Base-by-base conservation (phyloP, 2,113 vertebrate genomes). In the Apus apus region DNA sequence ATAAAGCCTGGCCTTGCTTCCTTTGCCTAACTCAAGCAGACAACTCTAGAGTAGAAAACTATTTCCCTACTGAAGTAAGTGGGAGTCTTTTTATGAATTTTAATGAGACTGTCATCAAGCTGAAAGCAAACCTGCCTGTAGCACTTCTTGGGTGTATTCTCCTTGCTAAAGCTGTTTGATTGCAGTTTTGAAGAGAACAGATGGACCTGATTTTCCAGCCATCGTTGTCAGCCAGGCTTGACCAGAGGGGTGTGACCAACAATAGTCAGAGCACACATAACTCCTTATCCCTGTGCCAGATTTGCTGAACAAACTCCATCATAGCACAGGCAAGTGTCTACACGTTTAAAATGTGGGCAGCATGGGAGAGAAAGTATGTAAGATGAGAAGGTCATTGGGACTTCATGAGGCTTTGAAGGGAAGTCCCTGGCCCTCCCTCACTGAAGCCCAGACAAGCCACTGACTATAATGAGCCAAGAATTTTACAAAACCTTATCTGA, bases 1-100 rank as follows among this genome's bases (percentile, higher is more conserved):
- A 94, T 85, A 87, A 91, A 87, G 32, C 22, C 38, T 80, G 79
- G 76, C 67, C 36, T 79, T 51, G 5, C 11, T 83, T 88, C 34
- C 29, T 50, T 50, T 53, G 23, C 0, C 0, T 57, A 68, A 70
- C 26, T 21, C 48, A 34, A 43, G 38, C 46, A 56, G 46, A n/a
- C 16, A 34, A 8, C 66, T 67, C 32, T 43, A 77, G 48, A 77
- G 17, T 22, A 78, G 43, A 38, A 78, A 70, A 81, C 32, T 0
- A 60, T 56, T 61, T 56, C 20, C 34, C 17, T 67, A 5, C 34
- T 45, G 32, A 78, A 67, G 40, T 53, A 38, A 74, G 32, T 21
- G 43, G 53, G 29, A 67, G 32, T 5, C 15, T 67, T 87, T 89
- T 67, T 48, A 57, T n/a, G 61, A 34, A 17, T 78, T 87, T 89